Evolutionary conservation across 2,113 vertebrate genomes (phyloP).

Genomic region (Gracilinanus agilis): DNA sequence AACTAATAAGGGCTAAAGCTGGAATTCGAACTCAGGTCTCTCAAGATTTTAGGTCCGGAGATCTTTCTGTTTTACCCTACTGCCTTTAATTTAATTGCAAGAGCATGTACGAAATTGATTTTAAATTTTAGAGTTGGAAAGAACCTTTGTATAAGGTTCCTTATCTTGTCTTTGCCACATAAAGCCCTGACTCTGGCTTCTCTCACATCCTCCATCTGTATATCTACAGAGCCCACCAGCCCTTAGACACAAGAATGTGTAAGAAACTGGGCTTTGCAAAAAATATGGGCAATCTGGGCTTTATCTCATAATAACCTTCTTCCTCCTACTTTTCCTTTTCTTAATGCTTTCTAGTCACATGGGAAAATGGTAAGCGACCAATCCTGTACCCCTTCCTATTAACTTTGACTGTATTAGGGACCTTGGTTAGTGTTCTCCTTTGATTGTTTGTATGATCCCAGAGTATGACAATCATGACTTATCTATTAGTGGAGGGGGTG

Average conservation of each 20-base stretch:
- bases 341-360: conserved; percentile 93
- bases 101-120: not conserved
- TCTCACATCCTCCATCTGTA: not conserved
- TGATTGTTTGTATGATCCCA: not conserved
- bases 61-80: not conserved
- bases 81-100: not conserved
- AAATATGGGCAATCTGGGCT: conserved; percentile 21
- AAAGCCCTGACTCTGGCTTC: not conserved
- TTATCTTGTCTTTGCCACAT: not conserved
- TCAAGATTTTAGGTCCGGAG: not conserved
- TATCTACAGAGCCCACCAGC: not conserved
- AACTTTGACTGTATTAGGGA: not conserved
- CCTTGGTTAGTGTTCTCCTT: not conserved
- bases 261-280: not conserved
- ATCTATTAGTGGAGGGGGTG: not conserved
- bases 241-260: not conserved
- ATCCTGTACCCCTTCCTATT: rapidly evolving
- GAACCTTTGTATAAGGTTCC: not conserved
- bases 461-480: not conserved
- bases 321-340: conserved; percentile 82
- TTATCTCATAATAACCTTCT: conserved; percentile 51
- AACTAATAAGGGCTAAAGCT: not conserved
- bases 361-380: conserved; percentile 97
- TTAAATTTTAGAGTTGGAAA: not conserved
- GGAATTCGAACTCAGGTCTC: not conserved